phyloP scores from a whole-genome alignment of 2,888 invertebrate species.

The Esperia sulphurella region DNA sequence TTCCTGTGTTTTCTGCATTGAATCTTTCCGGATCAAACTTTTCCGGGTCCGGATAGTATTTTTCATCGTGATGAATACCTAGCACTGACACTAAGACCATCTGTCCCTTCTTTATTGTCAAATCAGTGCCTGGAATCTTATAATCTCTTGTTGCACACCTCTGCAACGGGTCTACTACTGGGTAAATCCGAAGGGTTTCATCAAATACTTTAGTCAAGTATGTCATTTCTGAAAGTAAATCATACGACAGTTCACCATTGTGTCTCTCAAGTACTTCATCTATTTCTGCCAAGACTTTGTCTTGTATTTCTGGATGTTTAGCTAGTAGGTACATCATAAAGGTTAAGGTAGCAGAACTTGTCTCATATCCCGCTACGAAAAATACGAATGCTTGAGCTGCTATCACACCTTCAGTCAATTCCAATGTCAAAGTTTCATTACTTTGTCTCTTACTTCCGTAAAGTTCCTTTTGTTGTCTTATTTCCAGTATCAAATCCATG shows the following conservation, averaged over 20 bases:
- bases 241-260: slow-evolving; percentile 39
- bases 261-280: slow-evolving; percentile 34
- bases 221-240: slow-evolving; percentile 40
- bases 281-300: slow-evolving; percentile 39
- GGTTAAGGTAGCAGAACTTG: slow-evolving; percentile 47
- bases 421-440: slow-evolving; percentile 16
- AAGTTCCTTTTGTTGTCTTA: slow-evolving; percentile 33
- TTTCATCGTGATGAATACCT: slow-evolving; percentile 49
- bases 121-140: slow-evolving; percentile 36
- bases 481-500: slow-evolving; percentile 43
- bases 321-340: slow-evolving; percentile 48
- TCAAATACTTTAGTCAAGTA: slow-evolving; percentile 51
- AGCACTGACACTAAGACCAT: slow-evolving; percentile 32
- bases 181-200: slow-evolving; percentile 64
- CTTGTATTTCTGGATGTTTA: slow-evolving; percentile 41
- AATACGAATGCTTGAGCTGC: slow-evolving; percentile 42
- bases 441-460: slow-evolving; percentile 16
- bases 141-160: slow-evolving; percentile 42
- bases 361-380: slow-evolving; percentile 57
- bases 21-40: slow-evolving; percentile 37
- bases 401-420: slow-evolving; percentile 33
- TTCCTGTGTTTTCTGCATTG: slow-evolving; percentile 17
- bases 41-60: slow-evolving; percentile 37
- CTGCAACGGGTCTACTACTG: slow-evolving; percentile 49
- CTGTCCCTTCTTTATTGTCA: slow-evolving; percentile 32